Base-by-base conservation (phyloP, 2,113 vertebrate genomes). In the Eurypyga helias region DNA sequence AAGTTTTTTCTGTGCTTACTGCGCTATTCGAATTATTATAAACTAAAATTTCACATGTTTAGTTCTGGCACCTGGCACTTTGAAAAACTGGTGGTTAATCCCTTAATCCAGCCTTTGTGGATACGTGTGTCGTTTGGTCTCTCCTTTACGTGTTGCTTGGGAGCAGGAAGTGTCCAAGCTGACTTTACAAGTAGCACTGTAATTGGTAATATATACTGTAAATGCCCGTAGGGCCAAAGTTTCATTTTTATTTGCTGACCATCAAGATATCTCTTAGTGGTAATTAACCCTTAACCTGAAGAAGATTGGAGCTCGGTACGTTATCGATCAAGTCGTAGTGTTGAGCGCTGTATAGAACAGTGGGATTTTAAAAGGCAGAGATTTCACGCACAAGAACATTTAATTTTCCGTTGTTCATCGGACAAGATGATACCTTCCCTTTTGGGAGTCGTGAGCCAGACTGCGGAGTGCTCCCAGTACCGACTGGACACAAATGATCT, bases 251-350 rank as follows among this genome's bases (percentile, higher is more conserved):
- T 84, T 87, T 96, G 89, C 81, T 91, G 92, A 13, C 72, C 65
- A 55, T 62, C 73, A 49, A 36, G 81, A 38, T 86, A 34, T 19
- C 81, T 95, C 72, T 55, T 64, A 60, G 93, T 41, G 45, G 58
- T 65, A 52, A 81, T 95, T 81, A 90, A 91, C 72, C 76, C 89
- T 77, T 80, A 23, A 49, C 85, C 83, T 43, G 78, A 9, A 54
- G 38, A 13, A 45, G 66, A 4, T 21, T n/a, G 75, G 79, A 86
- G 82, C 70, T 55, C 2, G 2, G 70, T n/a, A 2, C 43, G 0
- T 57, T 86, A 79, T 54, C 1, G 10, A 31, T 55, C 82, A 9
- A 11, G 24, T 11, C 57, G 5, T 1, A 11, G 67, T 11, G 13
- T 8, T 43, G 57, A 18, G 8, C 6, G 57, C 66, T 31, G 0